Percentiles rank a stretch among this genome's conserved stretches.
Evolutionary conservation across 2,113 vertebrate genomes (phyloP).

Genomic region (Cryptoleucopteryx plumbea): DNA sequence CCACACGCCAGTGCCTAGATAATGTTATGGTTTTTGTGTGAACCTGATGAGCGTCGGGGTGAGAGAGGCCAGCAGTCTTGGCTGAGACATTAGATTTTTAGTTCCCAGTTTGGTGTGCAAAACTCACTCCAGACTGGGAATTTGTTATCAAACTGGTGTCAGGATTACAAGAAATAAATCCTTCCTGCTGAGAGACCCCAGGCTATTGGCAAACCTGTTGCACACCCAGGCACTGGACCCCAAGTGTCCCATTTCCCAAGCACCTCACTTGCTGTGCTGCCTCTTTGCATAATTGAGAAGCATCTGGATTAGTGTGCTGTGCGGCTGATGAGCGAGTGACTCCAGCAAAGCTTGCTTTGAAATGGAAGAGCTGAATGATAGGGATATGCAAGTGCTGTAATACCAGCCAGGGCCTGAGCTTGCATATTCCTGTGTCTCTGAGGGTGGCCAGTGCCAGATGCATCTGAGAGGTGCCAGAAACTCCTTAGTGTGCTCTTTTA

Average conservation of each 20-base stretch:
- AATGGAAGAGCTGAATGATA: not conserved
- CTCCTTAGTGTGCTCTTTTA: not conserved
- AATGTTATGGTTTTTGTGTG: not conserved
- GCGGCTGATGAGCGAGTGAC: not conserved
- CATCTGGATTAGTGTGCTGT: not conserved
- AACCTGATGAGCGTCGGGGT: not conserved
- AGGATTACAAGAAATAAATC: not conserved
- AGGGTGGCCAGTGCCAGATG: not conserved
- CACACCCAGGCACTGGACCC: fast-evolving
- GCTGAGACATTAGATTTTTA: not conserved
- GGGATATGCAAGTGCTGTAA: not conserved
- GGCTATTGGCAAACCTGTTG: not conserved
- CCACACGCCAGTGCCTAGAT: not conserved
- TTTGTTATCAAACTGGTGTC: not conserved
- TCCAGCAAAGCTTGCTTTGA: not conserved
- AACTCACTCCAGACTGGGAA: not conserved
- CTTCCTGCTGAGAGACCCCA: not conserved
- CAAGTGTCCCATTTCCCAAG: not conserved
- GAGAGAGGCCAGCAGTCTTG: not conserved
- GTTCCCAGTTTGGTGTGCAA: not conserved
- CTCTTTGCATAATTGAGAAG: not conserved
- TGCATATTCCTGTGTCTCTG: not conserved
- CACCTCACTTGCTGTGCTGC: not conserved
- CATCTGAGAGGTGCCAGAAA: not conserved
- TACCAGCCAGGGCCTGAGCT: not conserved